Evolutionary conservation across 1,140 invertebrate species (phyloP).

Genomic region (Eriosoma lanigerum): DNA sequence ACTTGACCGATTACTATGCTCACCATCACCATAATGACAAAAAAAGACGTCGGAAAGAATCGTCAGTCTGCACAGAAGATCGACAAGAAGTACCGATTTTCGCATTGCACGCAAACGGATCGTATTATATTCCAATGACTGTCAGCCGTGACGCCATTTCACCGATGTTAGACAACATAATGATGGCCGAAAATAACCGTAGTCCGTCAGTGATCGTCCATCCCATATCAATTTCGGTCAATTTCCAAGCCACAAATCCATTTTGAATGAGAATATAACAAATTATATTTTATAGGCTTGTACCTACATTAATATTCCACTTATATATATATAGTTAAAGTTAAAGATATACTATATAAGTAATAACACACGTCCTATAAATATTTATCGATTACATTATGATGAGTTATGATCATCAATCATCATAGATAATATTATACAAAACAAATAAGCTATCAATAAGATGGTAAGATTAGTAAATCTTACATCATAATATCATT

Average conservation of each 20-base stretch:
- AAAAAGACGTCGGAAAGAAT: conserved; percentile 18
- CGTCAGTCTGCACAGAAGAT: background rate
- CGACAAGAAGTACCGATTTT: conserved; percentile 69
- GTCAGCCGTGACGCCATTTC: conserved; percentile 75
- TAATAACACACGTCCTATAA: too few species aligned
- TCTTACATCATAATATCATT: too few species aligned
- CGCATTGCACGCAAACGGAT: conserved; percentile 78
- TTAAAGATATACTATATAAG: too few species aligned
- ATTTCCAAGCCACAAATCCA: conserved; percentile 62
- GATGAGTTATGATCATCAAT: too few species aligned
- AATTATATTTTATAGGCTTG: too few species aligned
- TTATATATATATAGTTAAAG: too few species aligned
- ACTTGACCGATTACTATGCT: conserved; percentile 12
- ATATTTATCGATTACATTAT: too few species aligned
- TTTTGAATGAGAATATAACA: background rate
- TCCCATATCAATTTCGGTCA: conserved; percentile 88
- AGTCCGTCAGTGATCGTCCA: conserved; percentile 70
- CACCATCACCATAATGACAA: background rate
- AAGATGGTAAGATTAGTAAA: too few species aligned
- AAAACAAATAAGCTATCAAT: too few species aligned
- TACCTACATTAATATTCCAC: too few species aligned
- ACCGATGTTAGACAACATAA: conserved; percentile 63
- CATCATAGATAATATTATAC: too few species aligned
- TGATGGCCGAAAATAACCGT: conserved; percentile 50
- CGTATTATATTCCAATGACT: conserved; percentile 90